Base-by-base conservation (phyloP, 2,888 invertebrate genomes). In the Alentia gelatinosa region DNA sequence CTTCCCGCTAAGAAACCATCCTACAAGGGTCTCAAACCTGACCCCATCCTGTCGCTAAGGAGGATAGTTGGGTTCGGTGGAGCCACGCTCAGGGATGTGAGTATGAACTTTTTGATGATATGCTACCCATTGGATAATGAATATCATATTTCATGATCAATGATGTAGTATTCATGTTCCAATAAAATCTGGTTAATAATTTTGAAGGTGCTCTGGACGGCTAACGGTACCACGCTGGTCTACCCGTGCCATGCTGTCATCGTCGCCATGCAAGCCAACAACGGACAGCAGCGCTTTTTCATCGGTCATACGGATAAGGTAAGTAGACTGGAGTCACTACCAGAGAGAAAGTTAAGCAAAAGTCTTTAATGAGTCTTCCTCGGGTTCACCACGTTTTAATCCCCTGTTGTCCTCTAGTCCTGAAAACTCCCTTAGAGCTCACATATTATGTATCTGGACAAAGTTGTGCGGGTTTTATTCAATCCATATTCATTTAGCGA, bases 291-390 rank as follows among this genome's bases (percentile, higher is more conserved):
- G 92, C 93, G 95, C 42, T 96, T 96, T 93, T 96, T 96, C 90
- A 94, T 95, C 89, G 96, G 96, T 12, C 96, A 96, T 93, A 96
- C 96, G 86, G 96, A 96, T 92, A 96, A 95, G 94, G 96, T 96
- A 90, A 86, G 91, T n/a, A 3, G n/a, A 56, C 47, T 15, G 47
- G 56, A 56, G n/a, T 56, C n/a, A n/a, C n/a, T n/a, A n/a, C n/a
- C n/a, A n/a, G n/a, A n/a, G n/a, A n/a, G n/a, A n/a, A n/a, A n/a
- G n/a, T n/a, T n/a, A n/a, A n/a, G n/a, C n/a, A n/a, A n/a, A n/a
- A n/a, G n/a, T n/a, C n/a, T n/a, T n/a, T n/a, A n/a, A n/a, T n/a
- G 50, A 50, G 12, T 15, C 50, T 50, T 19, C 50, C 12, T 50
- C 50, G 12, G 15, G 15, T 50, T 15, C 19, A 50, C 15, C 19